Conservation (phyloP, 1,140 invertebrate species). For the Pseudomyrmex cubaensis region DNA sequence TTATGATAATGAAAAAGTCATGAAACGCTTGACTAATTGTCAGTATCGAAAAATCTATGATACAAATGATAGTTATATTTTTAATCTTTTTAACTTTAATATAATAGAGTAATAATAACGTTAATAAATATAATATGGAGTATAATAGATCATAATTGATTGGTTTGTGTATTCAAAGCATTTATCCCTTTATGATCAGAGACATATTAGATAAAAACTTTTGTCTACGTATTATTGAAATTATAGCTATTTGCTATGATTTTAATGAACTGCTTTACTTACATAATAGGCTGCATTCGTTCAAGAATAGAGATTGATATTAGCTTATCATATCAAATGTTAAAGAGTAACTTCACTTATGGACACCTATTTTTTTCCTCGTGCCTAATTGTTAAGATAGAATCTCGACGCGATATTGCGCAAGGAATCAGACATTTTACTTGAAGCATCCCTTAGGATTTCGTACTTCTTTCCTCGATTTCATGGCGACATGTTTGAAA, state of each 20-base stretch:
- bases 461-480: constrained; percentile 54
- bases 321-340: neutral
- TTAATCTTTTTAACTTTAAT: no score
- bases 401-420: constrained; percentile 47
- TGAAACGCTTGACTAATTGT: no score
- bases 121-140: no score
- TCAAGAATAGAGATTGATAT: neutral
- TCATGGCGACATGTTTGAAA: constrained; percentile 51
- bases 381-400: constrained; percentile 12
- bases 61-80: no score
- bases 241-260: constrained; percentile 22
- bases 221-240: neutral
- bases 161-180: no score
- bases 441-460: constrained; percentile 54
- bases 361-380: neutral
- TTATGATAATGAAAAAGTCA: no score
- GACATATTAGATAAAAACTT: no score
- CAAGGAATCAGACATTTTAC: constrained; percentile 54
- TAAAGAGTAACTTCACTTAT: neutral
- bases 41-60: no score
- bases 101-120: no score
- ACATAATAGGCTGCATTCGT: constrained; percentile 26
- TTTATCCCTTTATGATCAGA: no score
- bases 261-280: constrained; percentile 36
- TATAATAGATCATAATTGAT: no score